phyloP scores from a whole-genome alignment of 1,140 invertebrate genomes.

The Philaenus spumarius region DNA sequence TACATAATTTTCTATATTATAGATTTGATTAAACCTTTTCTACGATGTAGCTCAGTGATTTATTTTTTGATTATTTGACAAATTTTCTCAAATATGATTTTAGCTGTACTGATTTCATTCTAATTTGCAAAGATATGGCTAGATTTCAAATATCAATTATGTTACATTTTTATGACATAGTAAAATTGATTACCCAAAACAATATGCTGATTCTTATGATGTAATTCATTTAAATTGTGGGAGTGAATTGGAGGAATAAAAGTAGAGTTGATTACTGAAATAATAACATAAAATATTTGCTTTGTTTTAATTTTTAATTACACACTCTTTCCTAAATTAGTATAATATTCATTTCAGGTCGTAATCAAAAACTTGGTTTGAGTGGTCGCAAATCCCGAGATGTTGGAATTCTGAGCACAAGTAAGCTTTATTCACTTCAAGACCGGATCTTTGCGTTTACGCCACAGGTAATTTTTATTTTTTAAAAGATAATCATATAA shows the following conservation, averaged over 20 bases:
- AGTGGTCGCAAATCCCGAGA: constrained; percentile 91
- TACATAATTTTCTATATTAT: too few relatives aligned
- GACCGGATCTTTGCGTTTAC: constrained; percentile 97
- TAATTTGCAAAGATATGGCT: too few relatives aligned
- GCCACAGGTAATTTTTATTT: constrained; percentile 72
- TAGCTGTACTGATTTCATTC: too few relatives aligned
- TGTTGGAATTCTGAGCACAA: constrained; percentile 96
- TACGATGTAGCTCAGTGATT: too few relatives aligned
- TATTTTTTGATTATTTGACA: too few relatives aligned
- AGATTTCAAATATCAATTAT: too few relatives aligned
- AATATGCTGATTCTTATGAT: neutral
- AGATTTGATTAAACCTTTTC: too few relatives aligned
- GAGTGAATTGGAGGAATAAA: neutral
- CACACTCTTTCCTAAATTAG: constrained; percentile 2
- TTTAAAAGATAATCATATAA: constrained; percentile 2
- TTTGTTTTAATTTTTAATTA: neutral
- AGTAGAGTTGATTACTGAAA: constrained; percentile 3
- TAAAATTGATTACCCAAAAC: too few relatives aligned
- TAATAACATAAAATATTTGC: constrained; percentile 5
- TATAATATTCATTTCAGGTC: constrained; percentile 48
- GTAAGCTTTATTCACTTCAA: constrained; percentile 93
- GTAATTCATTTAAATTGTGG: neutral
- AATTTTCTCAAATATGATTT: too few relatives aligned
- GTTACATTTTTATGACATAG: too few relatives aligned
- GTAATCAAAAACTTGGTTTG: constrained; percentile 88